Conservation (phyloP, 1,140 invertebrate genomes). For the Trigoniulus corallinus region DNA sequence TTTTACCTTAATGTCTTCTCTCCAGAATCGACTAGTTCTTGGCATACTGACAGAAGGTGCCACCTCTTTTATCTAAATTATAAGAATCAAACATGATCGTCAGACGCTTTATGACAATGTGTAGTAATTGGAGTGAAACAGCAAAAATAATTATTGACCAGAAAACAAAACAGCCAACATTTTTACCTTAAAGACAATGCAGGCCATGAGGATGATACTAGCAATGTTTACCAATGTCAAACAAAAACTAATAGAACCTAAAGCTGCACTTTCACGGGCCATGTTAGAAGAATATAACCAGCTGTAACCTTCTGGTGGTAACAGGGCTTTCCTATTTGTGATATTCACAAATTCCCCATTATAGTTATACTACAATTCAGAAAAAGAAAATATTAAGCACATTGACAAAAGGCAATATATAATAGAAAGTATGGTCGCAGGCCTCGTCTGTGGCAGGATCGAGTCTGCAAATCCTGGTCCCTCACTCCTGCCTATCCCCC, state of each 20-base stretch:
- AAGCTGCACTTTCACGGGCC: conserved; percentile 52
- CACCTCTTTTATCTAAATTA: conserved; percentile 60
- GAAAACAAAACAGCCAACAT: conserved; percentile 6
- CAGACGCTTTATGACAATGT: neutral
- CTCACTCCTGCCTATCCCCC: too few relatives aligned
- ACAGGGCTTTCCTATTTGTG: conserved; percentile 11
- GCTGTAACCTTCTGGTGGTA: conserved; percentile 17
- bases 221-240: conserved; percentile 66
- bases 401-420: too few relatives aligned
- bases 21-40: conserved; percentile 58
- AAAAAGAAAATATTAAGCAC: too few relatives aligned
- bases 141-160: neutral
- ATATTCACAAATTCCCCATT: conserved; percentile 3
- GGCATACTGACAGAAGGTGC: conserved; percentile 59
- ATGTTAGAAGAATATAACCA: conserved; percentile 50
- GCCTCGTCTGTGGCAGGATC: too few relatives aligned
- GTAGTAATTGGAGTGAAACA: too few relatives aligned
- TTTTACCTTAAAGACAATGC: conserved; percentile 55
- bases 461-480: too few relatives aligned
- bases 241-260: conserved; percentile 60
- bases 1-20: conserved; percentile 48
- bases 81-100: neutral
- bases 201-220: conserved; percentile 65
- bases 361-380: neutral
- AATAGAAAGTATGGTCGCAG: too few relatives aligned